Base-by-base conservation (phyloP, 1,140 invertebrate genomes). In the Macrostomum lignano region DNA sequence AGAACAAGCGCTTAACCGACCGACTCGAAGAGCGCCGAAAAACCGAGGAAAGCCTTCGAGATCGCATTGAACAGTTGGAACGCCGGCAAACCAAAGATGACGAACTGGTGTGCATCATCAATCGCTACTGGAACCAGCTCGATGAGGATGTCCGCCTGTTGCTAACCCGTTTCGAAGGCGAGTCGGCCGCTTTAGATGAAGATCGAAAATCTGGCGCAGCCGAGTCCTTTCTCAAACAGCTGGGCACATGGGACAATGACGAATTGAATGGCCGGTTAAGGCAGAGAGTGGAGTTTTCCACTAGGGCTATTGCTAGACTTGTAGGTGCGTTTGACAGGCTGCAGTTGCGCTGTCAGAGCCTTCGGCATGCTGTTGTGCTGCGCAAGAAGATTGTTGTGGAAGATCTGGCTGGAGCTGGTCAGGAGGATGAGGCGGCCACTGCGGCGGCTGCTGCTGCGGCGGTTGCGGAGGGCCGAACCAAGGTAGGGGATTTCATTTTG, bases 51-150 rank as follows among this genome's bases (percentile, higher is more conserved):
- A 82, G 93, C 47, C 57, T 93, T 13, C 61, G 77, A 25, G 72
- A 78, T 39, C 63, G 84, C 41, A 91, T 94, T 43, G 82, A 93
- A 55, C 81, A 93, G 55, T 60, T 94, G 40, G 82, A 94, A 51
- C 88, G 88, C 53, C 61, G 84, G 32, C 84, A 93, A 54, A 79
- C 78, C 24, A 81, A 86, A 56, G 84, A 93, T 59, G 86, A 96
- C 66, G 79, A 81, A 40, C 82, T 93, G 9, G 60, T 93, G 7
- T 88, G 84, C 64, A 81, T 91, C 37, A 79, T 96, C 6, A 94
- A 94, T 63, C 65, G 84, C 38, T 91, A 93, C 56, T 94, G 84
- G 84, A 94, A 61, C 42, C 14, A 32, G 31, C 17, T 32, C 6
- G 31, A 32, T 21, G 31, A 32, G 25, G 31, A 32, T 15, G 7